phyloP scores from a whole-genome alignment of 2,113 vertebrate species.

The Neofelis nebulosa region DNA sequence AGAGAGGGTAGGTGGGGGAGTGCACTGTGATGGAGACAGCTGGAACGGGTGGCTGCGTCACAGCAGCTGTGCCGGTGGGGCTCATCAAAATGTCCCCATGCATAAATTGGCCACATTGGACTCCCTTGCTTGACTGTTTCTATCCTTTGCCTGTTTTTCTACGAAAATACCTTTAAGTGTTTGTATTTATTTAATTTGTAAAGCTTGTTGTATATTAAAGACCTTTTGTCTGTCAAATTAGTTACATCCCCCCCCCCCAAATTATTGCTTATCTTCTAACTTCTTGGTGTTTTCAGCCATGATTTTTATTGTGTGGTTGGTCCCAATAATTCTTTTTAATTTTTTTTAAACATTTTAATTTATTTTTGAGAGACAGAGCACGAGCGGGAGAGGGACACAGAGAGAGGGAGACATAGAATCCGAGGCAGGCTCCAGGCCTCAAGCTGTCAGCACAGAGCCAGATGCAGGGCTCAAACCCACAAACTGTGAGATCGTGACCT shows the following conservation, averaged over 20 bases:
- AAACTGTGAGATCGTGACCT: too few relatives aligned
- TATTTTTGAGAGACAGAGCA: too few relatives aligned
- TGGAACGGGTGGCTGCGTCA: not conserved
- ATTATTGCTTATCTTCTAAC: not conserved
- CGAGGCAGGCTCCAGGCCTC: too few relatives aligned
- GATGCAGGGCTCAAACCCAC: too few relatives aligned
- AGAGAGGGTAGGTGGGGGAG: not conserved
- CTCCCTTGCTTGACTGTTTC: not conserved
- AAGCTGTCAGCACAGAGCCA: too few relatives aligned
- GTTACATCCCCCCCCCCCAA: not conserved
- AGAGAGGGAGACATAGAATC: too few relatives aligned
- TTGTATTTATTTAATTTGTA: not conserved
- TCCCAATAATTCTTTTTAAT: not conserved
- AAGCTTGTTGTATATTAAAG: not conserved
- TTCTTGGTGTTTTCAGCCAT: not conserved
- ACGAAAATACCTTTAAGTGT: not conserved
- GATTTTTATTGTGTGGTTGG: not conserved
- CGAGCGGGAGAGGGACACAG: too few relatives aligned
- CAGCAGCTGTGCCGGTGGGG: not conserved
- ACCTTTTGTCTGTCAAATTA: not conserved
- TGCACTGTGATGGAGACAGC: not conserved
- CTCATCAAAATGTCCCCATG: not conserved
- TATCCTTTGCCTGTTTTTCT: not conserved
- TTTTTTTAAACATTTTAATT: too few relatives aligned
- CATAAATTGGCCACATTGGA: not conserved